Conservation (phyloP, 2,797 vertebrate species). For the Spea hammondii region DNA sequence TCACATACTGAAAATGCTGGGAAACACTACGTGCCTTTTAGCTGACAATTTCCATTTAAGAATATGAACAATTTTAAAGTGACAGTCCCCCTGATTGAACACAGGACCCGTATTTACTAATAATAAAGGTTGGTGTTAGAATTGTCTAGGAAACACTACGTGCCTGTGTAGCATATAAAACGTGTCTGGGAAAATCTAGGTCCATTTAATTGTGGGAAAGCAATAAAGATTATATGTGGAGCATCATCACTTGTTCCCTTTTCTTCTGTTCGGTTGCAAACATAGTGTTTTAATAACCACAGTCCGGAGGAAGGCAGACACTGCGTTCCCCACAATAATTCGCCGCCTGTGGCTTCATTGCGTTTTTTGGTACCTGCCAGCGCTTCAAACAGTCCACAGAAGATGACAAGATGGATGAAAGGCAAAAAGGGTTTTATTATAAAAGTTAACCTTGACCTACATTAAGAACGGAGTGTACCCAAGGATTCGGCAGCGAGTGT, state of each 20-base stretch:
- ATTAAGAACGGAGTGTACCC: slow-evolving; percentile 11
- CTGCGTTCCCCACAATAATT: slow-evolving; percentile 10
- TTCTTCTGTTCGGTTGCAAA: neutral
- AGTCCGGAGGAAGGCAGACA: slow-evolving; percentile 1
- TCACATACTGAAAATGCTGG: no score
- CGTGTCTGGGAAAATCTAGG: neutral
- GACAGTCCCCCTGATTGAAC: no score
- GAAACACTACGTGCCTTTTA: no score
- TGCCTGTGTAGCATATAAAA: no score
- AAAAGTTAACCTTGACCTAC: slow-evolving; percentile 42
- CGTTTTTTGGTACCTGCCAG: neutral
- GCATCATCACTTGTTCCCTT: neutral
- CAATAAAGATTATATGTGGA: neutral
- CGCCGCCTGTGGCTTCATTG: neutral
- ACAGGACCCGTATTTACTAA: no score
- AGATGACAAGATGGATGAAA: slow-evolving; percentile 40
- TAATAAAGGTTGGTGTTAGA: no score
- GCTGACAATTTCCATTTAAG: no score
- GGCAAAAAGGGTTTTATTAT: slow-evolving; percentile 31
- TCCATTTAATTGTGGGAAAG: neutral
- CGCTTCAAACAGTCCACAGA: slow-evolving; percentile 7
- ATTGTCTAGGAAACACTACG: no score
- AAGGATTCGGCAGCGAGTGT: neutral
- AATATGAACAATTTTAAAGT: no score
- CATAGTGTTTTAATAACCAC: neutral